Evolutionary conservation across 2,113 vertebrate genomes (phyloP).

Genomic region (Chaetodon auriga): DNA sequence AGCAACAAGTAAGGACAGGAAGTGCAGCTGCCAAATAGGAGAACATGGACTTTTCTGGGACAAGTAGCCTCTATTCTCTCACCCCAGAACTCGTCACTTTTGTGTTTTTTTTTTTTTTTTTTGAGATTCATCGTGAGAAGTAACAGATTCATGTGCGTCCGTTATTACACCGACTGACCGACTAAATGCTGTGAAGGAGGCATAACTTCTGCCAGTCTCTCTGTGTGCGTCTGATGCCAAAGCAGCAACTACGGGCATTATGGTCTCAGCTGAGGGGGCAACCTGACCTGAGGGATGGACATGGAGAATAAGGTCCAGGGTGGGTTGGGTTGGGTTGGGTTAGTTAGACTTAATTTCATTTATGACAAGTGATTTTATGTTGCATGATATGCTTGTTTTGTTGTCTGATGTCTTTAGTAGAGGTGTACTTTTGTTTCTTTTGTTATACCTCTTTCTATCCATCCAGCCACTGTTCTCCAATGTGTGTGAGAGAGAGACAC

Average conservation of each 20-base stretch:
- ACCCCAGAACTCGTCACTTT: constrained; percentile 33
- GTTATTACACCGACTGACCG: constrained; percentile 56
- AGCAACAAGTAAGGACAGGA: constrained; percentile 39
- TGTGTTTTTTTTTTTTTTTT: constrained; percentile 7
- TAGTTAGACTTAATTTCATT: constrained; percentile 55
- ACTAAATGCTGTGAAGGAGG: constrained; percentile 81
- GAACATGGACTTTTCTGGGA: constrained; percentile 18
- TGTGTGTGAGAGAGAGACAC: constrained; percentile 37
- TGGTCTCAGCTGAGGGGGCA: constrained; percentile 43
- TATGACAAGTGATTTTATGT: constrained; percentile 43
- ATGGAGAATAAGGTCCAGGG: constrained; percentile 13
- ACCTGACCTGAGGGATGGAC: constrained; percentile 37
- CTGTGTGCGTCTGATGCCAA: constrained; percentile 55
- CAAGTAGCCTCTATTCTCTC: not conserved
- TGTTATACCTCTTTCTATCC: constrained; percentile 50
- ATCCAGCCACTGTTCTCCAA: constrained; percentile 44
- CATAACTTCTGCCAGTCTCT: constrained; percentile 59
- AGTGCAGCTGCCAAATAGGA: constrained; percentile 69
- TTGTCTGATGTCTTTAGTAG: constrained; percentile 31
- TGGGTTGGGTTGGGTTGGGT: constrained; percentile 2
- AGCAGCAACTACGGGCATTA: constrained; percentile 78
- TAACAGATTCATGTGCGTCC: constrained; percentile 31
- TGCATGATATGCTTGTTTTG: constrained; percentile 50
- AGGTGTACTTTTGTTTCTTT: constrained; percentile 30
- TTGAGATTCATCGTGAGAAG: constrained; percentile 22